phyloP scores from a whole-genome alignment of 1,140 invertebrate genomes.

The Habropoda laboriosa region DNA sequence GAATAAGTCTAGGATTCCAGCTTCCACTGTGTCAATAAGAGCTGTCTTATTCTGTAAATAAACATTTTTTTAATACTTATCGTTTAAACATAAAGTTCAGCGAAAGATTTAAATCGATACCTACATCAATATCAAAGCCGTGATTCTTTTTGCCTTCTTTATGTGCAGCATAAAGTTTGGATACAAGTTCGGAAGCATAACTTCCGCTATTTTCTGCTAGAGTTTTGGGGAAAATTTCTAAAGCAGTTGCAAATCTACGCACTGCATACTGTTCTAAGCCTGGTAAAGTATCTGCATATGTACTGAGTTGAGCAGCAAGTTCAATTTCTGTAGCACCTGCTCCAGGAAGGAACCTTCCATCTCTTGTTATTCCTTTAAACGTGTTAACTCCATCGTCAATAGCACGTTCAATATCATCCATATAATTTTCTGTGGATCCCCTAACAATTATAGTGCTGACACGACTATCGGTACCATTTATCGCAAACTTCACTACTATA shows the following conservation, averaged over 20 bases:
- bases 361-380: conserved; percentile 90
- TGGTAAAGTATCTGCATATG: conserved; percentile 94
- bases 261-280: conserved; percentile 99
- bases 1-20: conserved; percentile 92
- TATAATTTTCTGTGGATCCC: conserved; percentile 98
- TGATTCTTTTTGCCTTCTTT: conserved; percentile 91
- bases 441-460: conserved; percentile 97
- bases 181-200: conserved; percentile 93
- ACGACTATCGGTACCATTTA: conserved; percentile 90
- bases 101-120: conserved; percentile 11
- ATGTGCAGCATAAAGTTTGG: conserved; percentile 95
- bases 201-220: conserved; percentile 97
- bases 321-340: conserved; percentile 98
- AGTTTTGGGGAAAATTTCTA: conserved; percentile 95
- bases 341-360: conserved; percentile 93
- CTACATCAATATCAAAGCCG: conserved; percentile 95
- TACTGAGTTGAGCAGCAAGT: conserved; percentile 91
- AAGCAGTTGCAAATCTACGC: conserved; percentile 94
- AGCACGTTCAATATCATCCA: conserved; percentile 99
- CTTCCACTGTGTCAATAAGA: conserved; percentile 89
- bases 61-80: conserved; percentile 33
- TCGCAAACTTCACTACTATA: conserved; percentile 94
- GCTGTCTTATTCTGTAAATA: conserved; percentile 82
- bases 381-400: conserved; percentile 99
- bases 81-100: background rate